These are phyloP conservation scores for Schizotus pectinicornis DNA, from an alignment of 2,888 invertebrate species.

Conservation along the genomic window DNA sequence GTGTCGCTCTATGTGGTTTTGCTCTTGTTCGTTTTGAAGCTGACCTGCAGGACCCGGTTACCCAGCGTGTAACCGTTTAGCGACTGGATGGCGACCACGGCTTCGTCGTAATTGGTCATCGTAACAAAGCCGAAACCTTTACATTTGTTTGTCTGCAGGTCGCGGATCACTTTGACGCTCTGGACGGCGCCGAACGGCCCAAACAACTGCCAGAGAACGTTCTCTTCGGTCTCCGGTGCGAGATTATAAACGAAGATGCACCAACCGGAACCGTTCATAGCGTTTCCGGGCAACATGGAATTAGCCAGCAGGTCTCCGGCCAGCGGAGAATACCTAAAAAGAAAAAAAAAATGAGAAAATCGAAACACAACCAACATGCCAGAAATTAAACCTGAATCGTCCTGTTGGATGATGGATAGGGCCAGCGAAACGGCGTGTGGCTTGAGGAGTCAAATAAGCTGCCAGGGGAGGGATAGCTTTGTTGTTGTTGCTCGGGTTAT, in stretches of 20 bases:
- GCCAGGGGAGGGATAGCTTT: slow-evolving; percentile 80
- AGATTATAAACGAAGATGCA: slow-evolving; percentile 94
- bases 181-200: slow-evolving; percentile 98
- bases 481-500: slow-evolving; percentile 87
- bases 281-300: slow-evolving; percentile 84
- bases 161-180: slow-evolving; percentile 95
- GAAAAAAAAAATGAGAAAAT: slow-evolving; percentile 3
- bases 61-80: slow-evolving; percentile 95
- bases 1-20: slow-evolving; percentile 66
- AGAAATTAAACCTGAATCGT: slow-evolving; percentile 69
- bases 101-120: slow-evolving; percentile 98
- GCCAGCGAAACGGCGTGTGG: slow-evolving; percentile 82
- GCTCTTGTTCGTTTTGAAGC: slow-evolving; percentile 94
- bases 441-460: slow-evolving; percentile 78
- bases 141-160: slow-evolving; percentile 91
- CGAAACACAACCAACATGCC: slow-evolving; percentile 32
- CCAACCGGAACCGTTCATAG: slow-evolving; percentile 88
- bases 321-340: slow-evolving; percentile 76
- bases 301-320: slow-evolving; percentile 72
- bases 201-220: slow-evolving; percentile 92
- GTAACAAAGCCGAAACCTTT: slow-evolving; percentile 98
- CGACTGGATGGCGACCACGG: slow-evolving; percentile 94
- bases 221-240: slow-evolving; percentile 90
- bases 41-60: slow-evolving; percentile 95
- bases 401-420: slow-evolving; percentile 76